phyloP scores from a whole-genome alignment of 2,888 invertebrate genomes.

The Bursaphelenchus okinawaensis region DNA sequence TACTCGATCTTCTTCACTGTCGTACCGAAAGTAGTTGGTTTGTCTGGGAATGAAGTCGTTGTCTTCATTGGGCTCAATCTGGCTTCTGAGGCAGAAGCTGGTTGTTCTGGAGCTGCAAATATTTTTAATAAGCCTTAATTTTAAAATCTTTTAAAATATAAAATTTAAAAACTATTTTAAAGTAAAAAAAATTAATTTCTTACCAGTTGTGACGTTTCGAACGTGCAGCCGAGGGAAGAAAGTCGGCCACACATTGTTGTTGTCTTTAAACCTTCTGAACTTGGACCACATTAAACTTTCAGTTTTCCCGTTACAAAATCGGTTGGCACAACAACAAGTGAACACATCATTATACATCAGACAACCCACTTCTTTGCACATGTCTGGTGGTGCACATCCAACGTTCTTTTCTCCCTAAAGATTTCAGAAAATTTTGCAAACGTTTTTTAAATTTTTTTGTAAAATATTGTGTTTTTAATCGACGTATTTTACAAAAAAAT shows the following conservation, averaged over 20 bases:
- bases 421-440: no score
- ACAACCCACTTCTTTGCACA: constrained; percentile 5
- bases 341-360: constrained; percentile 2
- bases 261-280: background rate
- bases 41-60: constrained; percentile 8
- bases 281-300: constrained; percentile 11
- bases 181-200: background rate
- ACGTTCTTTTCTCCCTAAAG: constrained; percentile 3
- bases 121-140: background rate
- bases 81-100: background rate
- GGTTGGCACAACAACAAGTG: constrained; percentile 4
- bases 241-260: constrained; percentile 14
- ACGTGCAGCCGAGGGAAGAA: constrained; percentile 1
- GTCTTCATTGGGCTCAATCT: background rate
- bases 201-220: constrained; percentile 9
- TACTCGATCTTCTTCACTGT: constrained; percentile 5
- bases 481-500: no score
- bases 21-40: background rate
- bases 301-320: constrained; percentile 11
- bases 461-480: no score
- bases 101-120: background rate
- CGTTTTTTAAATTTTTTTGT: no score
- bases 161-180: background rate
- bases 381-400: background rate
- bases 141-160: background rate